Base-by-base conservation (phyloP, 2,113 vertebrate species). In the Eira barbara region DNA sequence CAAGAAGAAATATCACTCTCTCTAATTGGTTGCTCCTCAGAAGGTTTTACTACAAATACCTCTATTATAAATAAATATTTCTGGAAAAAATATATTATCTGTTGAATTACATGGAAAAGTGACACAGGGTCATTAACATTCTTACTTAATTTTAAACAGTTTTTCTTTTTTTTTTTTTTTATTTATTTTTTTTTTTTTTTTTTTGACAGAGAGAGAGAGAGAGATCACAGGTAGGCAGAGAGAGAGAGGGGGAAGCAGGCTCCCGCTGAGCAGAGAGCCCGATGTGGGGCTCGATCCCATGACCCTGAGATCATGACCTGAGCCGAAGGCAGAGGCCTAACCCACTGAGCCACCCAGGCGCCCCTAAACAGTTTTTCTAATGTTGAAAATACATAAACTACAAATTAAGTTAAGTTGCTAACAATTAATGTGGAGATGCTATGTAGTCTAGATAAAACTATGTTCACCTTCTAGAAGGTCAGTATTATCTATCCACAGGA, bases 21-120 rank as follows among this genome's bases (percentile, higher is more conserved):
- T 90, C 23, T 78, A 76, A 96, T 25, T 3, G 23, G 34, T 92
- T 59, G 34, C 4, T 67, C n/a, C 5, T 87, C 29, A 65, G 73
- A 34, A 94, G 71, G 27, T 49, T 93, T 82, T 93, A 61, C n/a
- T 78, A 76, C n/a, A 63, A 67, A 69, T 76, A 74, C 4, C 14
- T 25, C 17, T 94, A n/a, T 36, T 87, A 61, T 4, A 13, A 93
- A 82, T 96, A 86, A 89, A 93, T 96, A 71, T 71, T 92, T 95
- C 39, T 71, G 4, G 45, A 57, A 52, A 49, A 78, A 74, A 74
- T 18, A 52, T 1, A 63, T n/a, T 76, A 92, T 20, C 25, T 71
- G 10, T n/a, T 31, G 9, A 90, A 80, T 80, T 34, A 31, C 15
- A 67, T 57, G 52, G n/a, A 61, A 91, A 88, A 88, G 1, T 6